Percentiles rank a stretch among this genome's conserved stretches.
These are phyloP conservation scores for Bombus sylvicola DNA, from an alignment of 1,140 invertebrate species.

Conservation along the genomic window DNA sequence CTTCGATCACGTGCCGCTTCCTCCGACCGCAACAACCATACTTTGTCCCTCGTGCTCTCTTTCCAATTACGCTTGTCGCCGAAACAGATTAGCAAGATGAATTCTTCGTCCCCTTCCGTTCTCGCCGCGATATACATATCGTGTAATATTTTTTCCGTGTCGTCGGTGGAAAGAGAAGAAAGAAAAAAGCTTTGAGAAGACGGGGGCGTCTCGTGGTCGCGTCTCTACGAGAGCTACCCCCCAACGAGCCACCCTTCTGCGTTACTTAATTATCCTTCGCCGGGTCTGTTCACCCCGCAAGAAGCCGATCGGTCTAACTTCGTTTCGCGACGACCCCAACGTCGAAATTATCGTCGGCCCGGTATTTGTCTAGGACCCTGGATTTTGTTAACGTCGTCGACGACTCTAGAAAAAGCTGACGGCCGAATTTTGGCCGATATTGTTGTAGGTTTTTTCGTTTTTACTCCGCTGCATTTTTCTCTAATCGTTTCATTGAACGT, in stretches of 20 bases:
- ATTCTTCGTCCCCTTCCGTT: constrained; percentile 61
- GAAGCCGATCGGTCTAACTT: constrained; percentile 73
- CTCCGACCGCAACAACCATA: background rate
- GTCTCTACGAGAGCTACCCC: constrained; percentile 65
- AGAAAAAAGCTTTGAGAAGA: constrained; percentile 23
- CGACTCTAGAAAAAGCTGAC: constrained; percentile 3
- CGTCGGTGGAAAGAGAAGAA: constrained; percentile 16
- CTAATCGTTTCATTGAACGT: too few relatives aligned
- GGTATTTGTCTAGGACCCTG: constrained; percentile 69
- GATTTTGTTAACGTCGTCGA: constrained; percentile 25
- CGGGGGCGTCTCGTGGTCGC: constrained; percentile 56
- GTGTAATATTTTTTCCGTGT: constrained; percentile 77
- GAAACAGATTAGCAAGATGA: constrained; percentile 72
- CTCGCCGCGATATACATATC: constrained; percentile 70
- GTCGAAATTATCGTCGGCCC: constrained; percentile 63
- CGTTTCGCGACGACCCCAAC: constrained; percentile 67
- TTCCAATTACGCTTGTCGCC: constrained; percentile 75
- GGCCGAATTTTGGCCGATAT: background rate
- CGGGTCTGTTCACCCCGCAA: constrained; percentile 49
- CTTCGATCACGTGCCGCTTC: constrained; percentile 10
- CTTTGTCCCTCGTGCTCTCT: constrained; percentile 45
- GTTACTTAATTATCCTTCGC: constrained; percentile 79
- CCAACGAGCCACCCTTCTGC: constrained; percentile 63
- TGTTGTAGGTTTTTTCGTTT: background rate
- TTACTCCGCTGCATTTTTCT: too few relatives aligned